Conservation (phyloP, 1,140 invertebrate genomes). For the Drosophila parabipectinata region DNA sequence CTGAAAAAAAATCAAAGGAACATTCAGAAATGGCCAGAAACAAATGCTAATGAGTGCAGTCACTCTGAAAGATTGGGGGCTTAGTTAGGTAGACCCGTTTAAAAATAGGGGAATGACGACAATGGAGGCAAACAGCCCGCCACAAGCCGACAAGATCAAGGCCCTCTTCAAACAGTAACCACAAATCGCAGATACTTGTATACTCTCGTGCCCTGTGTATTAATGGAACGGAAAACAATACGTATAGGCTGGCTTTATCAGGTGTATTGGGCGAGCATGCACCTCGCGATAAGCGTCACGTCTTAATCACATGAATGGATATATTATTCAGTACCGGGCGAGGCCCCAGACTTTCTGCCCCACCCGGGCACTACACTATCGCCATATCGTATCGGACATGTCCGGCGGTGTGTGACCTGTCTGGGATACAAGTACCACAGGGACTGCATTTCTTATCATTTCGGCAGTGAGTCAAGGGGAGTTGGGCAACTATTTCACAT, state of each 20-base stretch:
- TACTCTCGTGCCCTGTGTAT: background rate
- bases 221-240: background rate
- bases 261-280: constrained; percentile 40
- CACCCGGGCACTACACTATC: constrained; percentile 1
- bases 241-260: constrained; percentile 48
- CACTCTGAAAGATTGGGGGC: constrained; percentile 55
- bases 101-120: constrained; percentile 44
- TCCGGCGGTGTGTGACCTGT: constrained; percentile 16
- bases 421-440: constrained; percentile 19
- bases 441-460: constrained; percentile 20
- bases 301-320: constrained; percentile 63
- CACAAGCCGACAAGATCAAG: constrained; percentile 37
- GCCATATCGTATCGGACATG: constrained; percentile 48
- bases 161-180: constrained; percentile 29
- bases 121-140: constrained; percentile 19
- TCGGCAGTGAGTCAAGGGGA: constrained; percentile 6
- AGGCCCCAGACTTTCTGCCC: background rate
- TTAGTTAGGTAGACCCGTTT: constrained; percentile 4
- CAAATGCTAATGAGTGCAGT: constrained; percentile 74
- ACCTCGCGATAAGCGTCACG: constrained; percentile 54
- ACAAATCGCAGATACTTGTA: constrained; percentile 27
- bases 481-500: background rate
- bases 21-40: constrained; percentile 33
- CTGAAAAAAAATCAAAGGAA: constrained; percentile 31
- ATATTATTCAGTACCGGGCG: constrained; percentile 19